A percentile compares a stretch with the other conserved stretches of the same genome.
Evolutionary conservation across 2,113 vertebrate genomes (phyloP).

Genomic region (Crotalus viridis): DNA sequence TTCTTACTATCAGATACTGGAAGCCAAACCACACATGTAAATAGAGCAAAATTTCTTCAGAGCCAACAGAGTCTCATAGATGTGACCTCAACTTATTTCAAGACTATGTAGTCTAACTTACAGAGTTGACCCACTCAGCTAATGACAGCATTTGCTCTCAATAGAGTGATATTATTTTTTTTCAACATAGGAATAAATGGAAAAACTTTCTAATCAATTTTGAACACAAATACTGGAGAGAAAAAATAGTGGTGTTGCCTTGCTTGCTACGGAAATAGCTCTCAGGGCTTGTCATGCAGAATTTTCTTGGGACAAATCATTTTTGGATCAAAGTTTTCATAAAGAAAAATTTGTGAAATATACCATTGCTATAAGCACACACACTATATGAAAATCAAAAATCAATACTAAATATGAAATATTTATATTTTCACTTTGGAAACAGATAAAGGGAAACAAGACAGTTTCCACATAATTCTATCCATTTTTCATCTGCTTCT

Average conservation of each 20-base stretch:
- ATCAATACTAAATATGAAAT: neutral
- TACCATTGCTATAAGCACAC: neutral
- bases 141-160: neutral
- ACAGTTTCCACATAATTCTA: neutral
- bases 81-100: neutral
- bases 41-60: neutral
- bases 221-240: neutral
- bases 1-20: neutral
- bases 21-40: neutral
- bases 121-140: neutral
- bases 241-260: neutral
- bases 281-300: neutral
- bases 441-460: neutral
- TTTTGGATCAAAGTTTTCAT: neutral
- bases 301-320: neutral
- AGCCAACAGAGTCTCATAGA: neutral
- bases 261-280: neutral
- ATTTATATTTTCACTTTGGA: neutral
- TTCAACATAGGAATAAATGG: neutral
- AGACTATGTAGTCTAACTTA: neutral
- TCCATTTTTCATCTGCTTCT: neutral
- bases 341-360: neutral
- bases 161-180: neutral
- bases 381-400: neutral
- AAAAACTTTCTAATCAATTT: neutral